Evolutionary conservation across 2,113 vertebrate genomes (phyloP).

Genomic region (Camarhynchus parvulus): DNA sequence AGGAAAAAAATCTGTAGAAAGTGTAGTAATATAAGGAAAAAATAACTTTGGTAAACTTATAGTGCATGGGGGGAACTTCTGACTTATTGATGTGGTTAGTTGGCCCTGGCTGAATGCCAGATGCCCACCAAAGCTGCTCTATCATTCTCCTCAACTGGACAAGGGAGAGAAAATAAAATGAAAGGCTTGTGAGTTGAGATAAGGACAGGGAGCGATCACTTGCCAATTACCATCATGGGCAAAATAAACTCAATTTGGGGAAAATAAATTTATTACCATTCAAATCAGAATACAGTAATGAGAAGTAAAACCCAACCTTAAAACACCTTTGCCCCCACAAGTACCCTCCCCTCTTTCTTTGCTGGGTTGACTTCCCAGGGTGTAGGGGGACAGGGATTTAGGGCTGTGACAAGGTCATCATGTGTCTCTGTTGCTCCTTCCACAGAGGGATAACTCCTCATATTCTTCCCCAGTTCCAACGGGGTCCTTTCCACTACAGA

Average conservation of each 20-base stretch:
- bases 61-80: background rate
- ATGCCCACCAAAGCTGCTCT: background rate
- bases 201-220: background rate
- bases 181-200: background rate
- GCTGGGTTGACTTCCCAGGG: background rate
- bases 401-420: background rate
- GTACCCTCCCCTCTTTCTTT: background rate
- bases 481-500: background rate
- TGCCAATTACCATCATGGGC: rapidly evolving
- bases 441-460: background rate
- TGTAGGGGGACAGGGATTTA: background rate
- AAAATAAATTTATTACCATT: background rate
- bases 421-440: background rate
- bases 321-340: background rate
- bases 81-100: background rate
- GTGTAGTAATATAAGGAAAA: background rate
- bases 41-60: background rate
- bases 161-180: background rate
- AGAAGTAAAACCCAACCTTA: background rate
- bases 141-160: background rate
- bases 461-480: rapidly evolving
- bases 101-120: background rate
- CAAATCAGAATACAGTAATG: background rate
- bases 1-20: background rate
- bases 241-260: background rate